phyloP scores from a whole-genome alignment of 30 jellyfish, hydroid and myxozoan species.

The Hydra vulgaris region DNA sequence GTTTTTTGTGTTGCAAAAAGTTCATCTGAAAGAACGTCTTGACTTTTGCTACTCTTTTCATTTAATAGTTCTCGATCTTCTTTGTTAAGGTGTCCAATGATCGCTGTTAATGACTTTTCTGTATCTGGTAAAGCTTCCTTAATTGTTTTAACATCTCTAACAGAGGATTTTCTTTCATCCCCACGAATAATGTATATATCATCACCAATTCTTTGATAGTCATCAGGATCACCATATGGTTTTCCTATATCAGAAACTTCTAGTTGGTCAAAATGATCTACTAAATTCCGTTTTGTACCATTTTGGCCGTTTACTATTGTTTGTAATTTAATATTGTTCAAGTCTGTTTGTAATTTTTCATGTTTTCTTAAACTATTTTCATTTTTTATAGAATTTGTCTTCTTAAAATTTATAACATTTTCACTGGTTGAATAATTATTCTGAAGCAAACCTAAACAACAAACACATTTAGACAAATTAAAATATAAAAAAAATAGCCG shows the following conservation, averaged over 20 bases:
- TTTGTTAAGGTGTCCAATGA: constrained; percentile 24
- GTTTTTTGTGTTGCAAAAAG: background rate
- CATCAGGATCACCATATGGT: constrained; percentile 91
- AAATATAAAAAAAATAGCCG: no score
- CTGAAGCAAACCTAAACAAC: background rate
- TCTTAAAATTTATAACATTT: background rate
- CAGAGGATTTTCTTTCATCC: constrained; percentile 1
- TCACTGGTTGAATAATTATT: background rate
- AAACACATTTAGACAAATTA: no score
- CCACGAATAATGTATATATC: constrained; percentile 59
- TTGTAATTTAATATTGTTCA: no score
- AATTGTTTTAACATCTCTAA: background rate
- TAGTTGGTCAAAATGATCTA: background rate
- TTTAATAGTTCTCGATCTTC: constrained; percentile 15
- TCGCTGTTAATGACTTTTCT: constrained; percentile 9
- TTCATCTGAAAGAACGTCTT: background rate
- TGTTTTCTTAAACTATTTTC: background rate
- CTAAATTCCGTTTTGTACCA: background rate
- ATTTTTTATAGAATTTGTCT: no score
- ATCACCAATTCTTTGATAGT: constrained; percentile 80
- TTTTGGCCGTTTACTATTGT: no score
- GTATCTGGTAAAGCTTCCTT: constrained; percentile 15
- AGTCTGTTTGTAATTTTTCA: background rate
- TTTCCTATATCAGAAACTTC: constrained; percentile 52
- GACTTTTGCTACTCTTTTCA: background rate